Evolutionary conservation across 1,140 invertebrate genomes (phyloP), one percentile per base, ranked within the genome.

Genomic region (Rhyzopertha dominica): DNA sequence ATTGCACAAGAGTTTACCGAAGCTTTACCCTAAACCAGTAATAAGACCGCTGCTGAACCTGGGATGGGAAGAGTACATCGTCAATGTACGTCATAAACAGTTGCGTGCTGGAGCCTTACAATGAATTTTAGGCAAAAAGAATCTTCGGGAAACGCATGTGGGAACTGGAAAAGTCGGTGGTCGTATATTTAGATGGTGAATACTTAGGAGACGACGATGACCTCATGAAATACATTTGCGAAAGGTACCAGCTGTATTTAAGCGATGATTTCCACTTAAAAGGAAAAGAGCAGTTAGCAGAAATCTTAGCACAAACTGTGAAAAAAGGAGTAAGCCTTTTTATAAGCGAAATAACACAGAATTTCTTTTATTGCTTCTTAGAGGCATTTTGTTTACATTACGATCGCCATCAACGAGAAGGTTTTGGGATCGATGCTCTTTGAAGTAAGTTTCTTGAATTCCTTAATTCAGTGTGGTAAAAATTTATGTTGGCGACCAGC

Each of bases 301-400:
- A 57, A 19, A 68, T 51, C 35, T 48, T 57, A 12, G 19, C 41
- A 12, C 32, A 50, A 14, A 51, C 41, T 14, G 46, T 49, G 22
- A 31, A 35, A 12, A 48, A 52, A 30, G 50, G 37, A 17, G 56
- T 58, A 58, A 46, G 36, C 32, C 7, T 20, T 49, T 49, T 35
- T 69, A 7, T 56, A 59, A 42, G 47, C 24, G 31, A 59, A 57
- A 49, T 61, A 61, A 19, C 63, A 68, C 62, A 60, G 57, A 14
- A 24, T 29, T 23, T 32, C 29, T 23, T 28, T 22, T 3, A 19
- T 30, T 49, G 29, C 42, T 74, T 74, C n/a, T 49, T 60, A 75
- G 74, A 64, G 70, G 42, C 67, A 71, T n/a, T 68, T 66, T 47
- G 69, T 63, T 4, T 74, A 70, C 47, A 64, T 74, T 38, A 66